These are phyloP conservation scores for Drosophila novamexicana DNA, from an alignment of 1,140 invertebrate genomes.

Conservation along the genomic window DNA sequence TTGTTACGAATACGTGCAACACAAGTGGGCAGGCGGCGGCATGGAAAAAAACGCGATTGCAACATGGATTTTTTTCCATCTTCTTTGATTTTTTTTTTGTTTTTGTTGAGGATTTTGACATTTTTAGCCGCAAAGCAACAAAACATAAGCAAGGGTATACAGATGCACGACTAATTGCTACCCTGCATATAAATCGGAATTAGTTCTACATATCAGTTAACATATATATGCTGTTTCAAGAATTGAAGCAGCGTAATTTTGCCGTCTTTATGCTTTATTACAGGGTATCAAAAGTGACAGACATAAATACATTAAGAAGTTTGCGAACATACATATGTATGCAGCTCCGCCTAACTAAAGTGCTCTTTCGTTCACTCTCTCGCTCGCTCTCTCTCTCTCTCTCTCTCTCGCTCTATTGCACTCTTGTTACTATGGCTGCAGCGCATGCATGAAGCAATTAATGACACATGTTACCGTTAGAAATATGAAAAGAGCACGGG, in stretches of 20 bases:
- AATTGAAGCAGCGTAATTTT: not conserved
- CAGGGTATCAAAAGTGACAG: slow-evolving; percentile 29
- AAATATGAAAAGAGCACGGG: slow-evolving; percentile 48
- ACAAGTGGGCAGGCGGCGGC: slow-evolving; percentile 30
- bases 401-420: slow-evolving; percentile 2
- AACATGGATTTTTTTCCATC: slow-evolving; percentile 54
- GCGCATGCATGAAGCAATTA: slow-evolving; percentile 55
- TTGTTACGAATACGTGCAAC: slow-evolving; percentile 33
- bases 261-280: too few species aligned
- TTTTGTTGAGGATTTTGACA: slow-evolving; percentile 26
- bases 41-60: slow-evolving; percentile 64
- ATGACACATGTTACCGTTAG: slow-evolving; percentile 59
- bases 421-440: slow-evolving; percentile 23
- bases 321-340: slow-evolving; percentile 28
- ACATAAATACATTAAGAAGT: slow-evolving; percentile 50
- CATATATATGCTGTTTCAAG: too few species aligned
- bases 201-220: not conserved
- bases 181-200: not conserved
- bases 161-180: not conserved
- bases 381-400: not conserved
- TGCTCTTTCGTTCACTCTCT: not conserved
- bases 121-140: slow-evolving; percentile 29
- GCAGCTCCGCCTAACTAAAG: not conserved
- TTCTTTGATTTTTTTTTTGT: slow-evolving; percentile 18
- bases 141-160: not conserved